phyloP scores from a whole-genome alignment of 1,140 invertebrate genomes.

The Eufriesea mexicana region DNA sequence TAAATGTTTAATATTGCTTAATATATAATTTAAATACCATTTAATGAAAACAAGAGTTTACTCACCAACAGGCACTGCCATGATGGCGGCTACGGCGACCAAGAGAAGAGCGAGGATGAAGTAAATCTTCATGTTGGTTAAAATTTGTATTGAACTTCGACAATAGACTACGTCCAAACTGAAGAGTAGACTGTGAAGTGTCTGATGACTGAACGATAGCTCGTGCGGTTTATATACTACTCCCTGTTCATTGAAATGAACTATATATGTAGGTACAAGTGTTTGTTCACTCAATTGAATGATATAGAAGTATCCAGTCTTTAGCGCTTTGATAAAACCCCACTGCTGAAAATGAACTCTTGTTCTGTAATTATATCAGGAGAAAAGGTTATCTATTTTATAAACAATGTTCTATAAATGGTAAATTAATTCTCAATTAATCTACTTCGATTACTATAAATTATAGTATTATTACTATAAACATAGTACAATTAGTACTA shows the following conservation, averaged over 20 bases:
- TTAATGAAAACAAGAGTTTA: not conserved
- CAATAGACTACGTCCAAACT: too few species aligned
- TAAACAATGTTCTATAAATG: not conserved
- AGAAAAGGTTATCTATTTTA: not conserved
- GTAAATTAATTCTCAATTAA: not conserved
- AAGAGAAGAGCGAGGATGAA: slow-evolving; percentile 33
- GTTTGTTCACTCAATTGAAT: not conserved
- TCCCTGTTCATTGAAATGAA: not conserved
- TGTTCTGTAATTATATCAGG: not conserved
- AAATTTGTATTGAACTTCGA: not conserved
- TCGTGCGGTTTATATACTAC: slow-evolving; percentile 7
- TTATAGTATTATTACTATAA: too few species aligned
- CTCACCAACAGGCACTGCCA: slow-evolving; percentile 17
- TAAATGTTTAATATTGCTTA: too few species aligned
- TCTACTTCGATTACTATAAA: not conserved
- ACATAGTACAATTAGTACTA: too few species aligned
- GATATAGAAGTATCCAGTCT: not conserved
- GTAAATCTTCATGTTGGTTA: slow-evolving; percentile 32
- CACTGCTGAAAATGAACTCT: not conserved
- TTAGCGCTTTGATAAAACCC: not conserved
- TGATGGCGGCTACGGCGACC: not conserved
- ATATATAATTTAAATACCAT: not conserved
- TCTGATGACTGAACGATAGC: not conserved
- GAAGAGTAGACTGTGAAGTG: not conserved
- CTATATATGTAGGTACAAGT: not conserved